A percentile compares a stretch with the other conserved stretches of the same genome.
These are phyloP conservation scores for Holacanthus passer DNA, from an alignment of 2,113 vertebrate species.

Conservation along the genomic window DNA sequence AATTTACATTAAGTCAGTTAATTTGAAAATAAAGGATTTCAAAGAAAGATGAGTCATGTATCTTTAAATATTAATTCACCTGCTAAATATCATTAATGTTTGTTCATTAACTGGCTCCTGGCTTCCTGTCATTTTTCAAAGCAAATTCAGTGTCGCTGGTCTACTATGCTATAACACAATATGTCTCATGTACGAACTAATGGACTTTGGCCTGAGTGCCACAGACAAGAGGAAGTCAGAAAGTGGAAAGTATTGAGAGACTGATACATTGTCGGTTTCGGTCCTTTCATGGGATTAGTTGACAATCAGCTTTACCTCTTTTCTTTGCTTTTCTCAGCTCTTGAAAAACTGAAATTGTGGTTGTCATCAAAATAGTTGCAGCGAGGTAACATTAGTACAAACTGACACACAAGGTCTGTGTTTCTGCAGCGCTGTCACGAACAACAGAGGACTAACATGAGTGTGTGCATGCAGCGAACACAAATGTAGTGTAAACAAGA, in stretches of 20 bases:
- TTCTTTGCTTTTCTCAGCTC: neutral
- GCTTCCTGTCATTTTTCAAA: too few relatives aligned
- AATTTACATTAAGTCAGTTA: too few relatives aligned
- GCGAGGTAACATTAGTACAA: neutral
- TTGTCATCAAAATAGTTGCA: conserved; percentile 7
- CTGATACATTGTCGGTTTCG: neutral
- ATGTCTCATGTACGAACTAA: neutral
- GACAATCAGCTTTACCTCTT: neutral
- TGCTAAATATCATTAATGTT: too few relatives aligned
- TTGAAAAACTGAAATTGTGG: conserved; percentile 1
- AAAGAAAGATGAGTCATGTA: too few relatives aligned
- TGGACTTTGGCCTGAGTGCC: neutral
- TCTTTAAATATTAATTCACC: too few relatives aligned
- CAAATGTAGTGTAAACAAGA: conserved; percentile 52
- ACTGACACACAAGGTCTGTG: neutral
- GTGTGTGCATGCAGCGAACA: conserved; percentile 24
- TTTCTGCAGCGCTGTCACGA: conserved; percentile 21
- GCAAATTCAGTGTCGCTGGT: too few relatives aligned
- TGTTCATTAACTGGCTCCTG: too few relatives aligned
- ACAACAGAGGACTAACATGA: conserved; percentile 31
- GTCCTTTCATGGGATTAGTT: neutral
- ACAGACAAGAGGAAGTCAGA: neutral
- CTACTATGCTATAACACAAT: too few relatives aligned
- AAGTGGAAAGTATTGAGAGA: neutral
- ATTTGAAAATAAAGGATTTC: too few relatives aligned